Conservation (phyloP, 2,113 vertebrate genomes). For the Empidonax traillii region DNA sequence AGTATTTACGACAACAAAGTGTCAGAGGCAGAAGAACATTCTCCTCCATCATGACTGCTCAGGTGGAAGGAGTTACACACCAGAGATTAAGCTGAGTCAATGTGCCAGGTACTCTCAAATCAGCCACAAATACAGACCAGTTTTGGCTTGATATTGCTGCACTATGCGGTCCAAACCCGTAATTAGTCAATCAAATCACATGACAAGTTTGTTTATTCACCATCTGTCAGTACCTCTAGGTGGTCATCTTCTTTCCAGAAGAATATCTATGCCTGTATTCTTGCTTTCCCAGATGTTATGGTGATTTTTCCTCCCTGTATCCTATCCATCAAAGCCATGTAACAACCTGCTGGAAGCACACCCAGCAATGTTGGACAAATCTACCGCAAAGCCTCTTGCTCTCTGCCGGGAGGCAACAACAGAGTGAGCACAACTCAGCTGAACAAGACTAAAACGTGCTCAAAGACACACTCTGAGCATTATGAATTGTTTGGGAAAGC, state of each 20-base stretch:
- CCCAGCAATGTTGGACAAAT: constrained; percentile 41
- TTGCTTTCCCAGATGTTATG: constrained; percentile 15
- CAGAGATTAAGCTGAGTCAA: neutral
- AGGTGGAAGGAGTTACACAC: neutral
- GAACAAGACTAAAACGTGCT: neutral
- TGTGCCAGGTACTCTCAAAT: neutral
- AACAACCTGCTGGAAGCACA: constrained; percentile 13
- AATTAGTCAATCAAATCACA: constrained; percentile 21
- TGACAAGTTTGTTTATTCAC: constrained; percentile 29
- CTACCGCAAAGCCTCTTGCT: neutral
- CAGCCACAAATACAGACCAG: neutral
- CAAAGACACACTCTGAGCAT: neutral
- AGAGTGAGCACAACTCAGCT: neutral
- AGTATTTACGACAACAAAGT: neutral
- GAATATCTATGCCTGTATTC: neutral
- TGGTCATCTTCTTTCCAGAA: constrained; percentile 30
- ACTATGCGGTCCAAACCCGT: neutral
- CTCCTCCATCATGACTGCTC: neutral
- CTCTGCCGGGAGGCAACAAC: neutral
- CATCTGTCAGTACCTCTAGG: constrained; percentile 38
- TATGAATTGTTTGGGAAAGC: neutral
- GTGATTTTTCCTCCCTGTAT: constrained; percentile 28
- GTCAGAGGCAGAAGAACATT: neutral
- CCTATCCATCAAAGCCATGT: constrained; percentile 56
- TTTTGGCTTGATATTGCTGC: neutral